Percentiles rank a stretch among this genome's conserved stretches.
phyloP scores from a whole-genome alignment of 92 coral and sea anemone genomes.

The Porites divaricata region DNA sequence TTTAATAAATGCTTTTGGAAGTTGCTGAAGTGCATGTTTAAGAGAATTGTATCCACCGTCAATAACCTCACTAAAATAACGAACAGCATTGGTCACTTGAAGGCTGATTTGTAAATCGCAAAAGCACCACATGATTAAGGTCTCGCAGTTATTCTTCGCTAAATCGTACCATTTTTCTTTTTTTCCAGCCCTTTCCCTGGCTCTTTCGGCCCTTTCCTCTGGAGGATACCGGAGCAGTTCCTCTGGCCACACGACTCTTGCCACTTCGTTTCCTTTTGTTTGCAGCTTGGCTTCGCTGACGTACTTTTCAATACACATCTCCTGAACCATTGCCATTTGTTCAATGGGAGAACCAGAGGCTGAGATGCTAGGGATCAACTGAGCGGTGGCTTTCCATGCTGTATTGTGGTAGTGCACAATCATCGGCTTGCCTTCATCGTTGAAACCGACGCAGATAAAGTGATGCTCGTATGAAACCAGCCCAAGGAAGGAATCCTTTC shows the following conservation, averaged over 20 bases:
- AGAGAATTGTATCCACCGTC: not conserved
- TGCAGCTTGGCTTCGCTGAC: conserved; percentile 8
- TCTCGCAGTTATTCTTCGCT: conserved; percentile 19
- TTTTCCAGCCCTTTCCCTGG: not conserved
- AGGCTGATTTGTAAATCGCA: conserved; percentile 7
- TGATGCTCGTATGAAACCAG: not conserved
- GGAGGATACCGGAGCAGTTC: conserved; percentile 12
- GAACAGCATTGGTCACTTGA: not conserved
- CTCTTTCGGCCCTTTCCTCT: conserved; percentile 21
- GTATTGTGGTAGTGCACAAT: conserved; percentile 23
- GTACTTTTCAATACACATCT: conserved; percentile 1
- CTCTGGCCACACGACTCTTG: conserved; percentile 37
- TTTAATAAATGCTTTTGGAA: no score
- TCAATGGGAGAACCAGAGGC: not conserved
- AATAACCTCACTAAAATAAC: not conserved
- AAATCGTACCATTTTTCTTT: conserved; percentile 4
- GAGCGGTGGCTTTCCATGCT: not conserved
- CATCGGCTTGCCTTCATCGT: not conserved
- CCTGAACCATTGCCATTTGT: not conserved
- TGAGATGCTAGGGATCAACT: not conserved
- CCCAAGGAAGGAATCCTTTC: not conserved
- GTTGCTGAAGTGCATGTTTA: no score
- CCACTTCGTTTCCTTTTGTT: conserved; percentile 25
- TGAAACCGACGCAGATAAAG: not conserved
- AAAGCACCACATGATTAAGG: conserved; percentile 38